Conservation (phyloP, 1,140 invertebrate genomes). For the Heliothis virescens region DNA sequence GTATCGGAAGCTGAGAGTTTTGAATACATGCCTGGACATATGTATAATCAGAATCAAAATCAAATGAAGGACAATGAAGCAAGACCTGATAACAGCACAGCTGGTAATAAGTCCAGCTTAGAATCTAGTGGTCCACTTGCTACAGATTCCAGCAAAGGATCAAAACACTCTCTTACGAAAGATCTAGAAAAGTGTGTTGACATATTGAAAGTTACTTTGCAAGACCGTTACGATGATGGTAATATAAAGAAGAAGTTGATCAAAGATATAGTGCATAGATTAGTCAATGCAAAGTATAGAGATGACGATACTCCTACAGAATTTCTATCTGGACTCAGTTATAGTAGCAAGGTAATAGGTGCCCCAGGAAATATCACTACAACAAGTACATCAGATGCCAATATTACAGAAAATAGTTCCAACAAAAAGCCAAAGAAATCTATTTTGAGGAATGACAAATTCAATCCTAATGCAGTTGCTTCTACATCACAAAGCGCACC, state of each 20-base stretch:
- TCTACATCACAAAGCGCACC: constrained; percentile 80
- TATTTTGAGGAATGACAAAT: constrained; percentile 74
- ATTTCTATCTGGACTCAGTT: constrained; percentile 76
- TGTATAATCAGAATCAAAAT: constrained; percentile 82
- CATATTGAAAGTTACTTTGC: constrained; percentile 70
- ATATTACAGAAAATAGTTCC: constrained; percentile 64
- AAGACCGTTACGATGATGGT: constrained; percentile 69
- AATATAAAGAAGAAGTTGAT: constrained; percentile 77
- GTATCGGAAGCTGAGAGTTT: constrained; percentile 84
- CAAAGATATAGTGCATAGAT: constrained; percentile 78
- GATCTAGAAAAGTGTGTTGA: constrained; percentile 81
- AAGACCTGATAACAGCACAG: constrained; percentile 49
- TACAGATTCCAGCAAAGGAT: constrained; percentile 79
- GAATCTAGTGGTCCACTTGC: constrained; percentile 77
- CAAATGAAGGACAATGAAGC: constrained; percentile 58
- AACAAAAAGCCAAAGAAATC: constrained; percentile 74
- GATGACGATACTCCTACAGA: constrained; percentile 77
- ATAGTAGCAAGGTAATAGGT: constrained; percentile 68
- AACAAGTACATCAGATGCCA: constrained; percentile 76
- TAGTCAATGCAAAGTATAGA: constrained; percentile 77
- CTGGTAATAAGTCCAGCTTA: constrained; percentile 78
- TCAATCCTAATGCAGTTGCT: constrained; percentile 70
- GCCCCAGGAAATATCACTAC: constrained; percentile 63
- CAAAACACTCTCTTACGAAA: constrained; percentile 76
- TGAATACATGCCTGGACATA: constrained; percentile 85